Evolutionary conservation across 1,140 invertebrate genomes (phyloP), one percentile per base, ranked within the genome.

Genomic region (Drosophila sucinea): DNA sequence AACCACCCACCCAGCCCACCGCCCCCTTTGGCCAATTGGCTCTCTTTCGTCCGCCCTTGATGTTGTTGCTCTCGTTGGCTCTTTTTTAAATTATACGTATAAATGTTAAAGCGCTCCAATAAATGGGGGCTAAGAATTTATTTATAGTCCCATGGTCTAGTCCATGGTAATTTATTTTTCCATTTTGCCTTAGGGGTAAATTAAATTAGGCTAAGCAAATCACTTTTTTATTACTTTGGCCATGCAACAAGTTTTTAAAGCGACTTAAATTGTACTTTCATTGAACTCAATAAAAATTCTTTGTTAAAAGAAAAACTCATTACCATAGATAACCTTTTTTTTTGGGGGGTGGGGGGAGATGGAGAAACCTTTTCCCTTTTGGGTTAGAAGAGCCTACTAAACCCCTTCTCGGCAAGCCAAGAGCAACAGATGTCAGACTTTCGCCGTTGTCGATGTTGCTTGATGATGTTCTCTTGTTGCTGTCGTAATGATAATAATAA

Each of bases 401-500:
- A 70, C 68, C 83, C 75, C 71, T 72, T 78, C 72, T 66, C 10
- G 25, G 4, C n/a, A 44, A 57, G 11, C 25, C n/a, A 58, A 33
- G 40, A 67, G 67, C 82, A 86, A 86, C 79, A 87, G 82, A 71
- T 86, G 66, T 62, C 63, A 60, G 55, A 7, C 54, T 47, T 33
- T 60, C 56, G 38, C 55, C 27, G 25, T 4, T n/a, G 23, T 38
- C 67, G 25, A 67, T 54, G 51, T 57, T 70, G 47, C 23, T 17
- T 51, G 23, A 69, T 78, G 60, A 82, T 69, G 69, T 40, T 62
- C 61, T 70, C 66, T 85, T 81, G 33, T 47, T 68, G 56, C 66
- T 73, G 38, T 79, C 83, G 76, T 87, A 67, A 79, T 74, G 68
- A 83, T 79, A 76, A 83, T 70, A 82, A 81, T 70, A 80, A 79